Percentiles rank a stretch among this genome's conserved stretches.
Evolutionary conservation across 1,140 invertebrate genomes (phyloP).

Genomic region (Cydia strobilella): DNA sequence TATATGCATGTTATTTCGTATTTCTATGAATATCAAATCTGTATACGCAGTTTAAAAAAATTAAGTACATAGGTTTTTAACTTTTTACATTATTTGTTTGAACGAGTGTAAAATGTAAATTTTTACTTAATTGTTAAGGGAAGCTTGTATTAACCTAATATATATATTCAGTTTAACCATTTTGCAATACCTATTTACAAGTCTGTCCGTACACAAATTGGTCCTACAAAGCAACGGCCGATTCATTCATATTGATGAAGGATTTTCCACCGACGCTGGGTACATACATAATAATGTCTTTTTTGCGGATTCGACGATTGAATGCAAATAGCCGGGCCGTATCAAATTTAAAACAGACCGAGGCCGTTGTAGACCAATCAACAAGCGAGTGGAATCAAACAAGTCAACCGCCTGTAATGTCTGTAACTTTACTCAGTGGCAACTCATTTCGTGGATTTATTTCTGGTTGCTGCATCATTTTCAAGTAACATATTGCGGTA

Average conservation of each 20-base stretch:
- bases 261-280: slow-evolving; percentile 39
- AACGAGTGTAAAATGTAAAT: too few species aligned
- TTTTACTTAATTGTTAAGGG: too few species aligned
- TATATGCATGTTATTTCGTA: too few species aligned
- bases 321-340: slow-evolving; percentile 46
- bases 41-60: too few species aligned
- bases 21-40: too few species aligned
- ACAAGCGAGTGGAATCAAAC: background rate
- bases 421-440: too few species aligned
- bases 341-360: slow-evolving; percentile 34
- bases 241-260: slow-evolving; percentile 43
- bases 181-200: slow-evolving; percentile 9
- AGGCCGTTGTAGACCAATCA: slow-evolving; percentile 1
- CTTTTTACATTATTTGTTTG: too few species aligned
- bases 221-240: slow-evolving; percentile 26
- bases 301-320: slow-evolving; percentile 41
- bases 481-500: too few species aligned
- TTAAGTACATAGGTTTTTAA: too few species aligned
- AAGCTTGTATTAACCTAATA: too few species aligned
- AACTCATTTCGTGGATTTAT: too few species aligned
- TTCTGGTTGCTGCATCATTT: too few species aligned
- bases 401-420: background rate
- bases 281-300: slow-evolving; percentile 37
- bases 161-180: background rate
- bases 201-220: slow-evolving; percentile 26